Percentiles rank a stretch among this genome's conserved stretches.
phyloP scores from a whole-genome alignment of 1,140 invertebrate genomes.

The Drosophila lini region DNA sequence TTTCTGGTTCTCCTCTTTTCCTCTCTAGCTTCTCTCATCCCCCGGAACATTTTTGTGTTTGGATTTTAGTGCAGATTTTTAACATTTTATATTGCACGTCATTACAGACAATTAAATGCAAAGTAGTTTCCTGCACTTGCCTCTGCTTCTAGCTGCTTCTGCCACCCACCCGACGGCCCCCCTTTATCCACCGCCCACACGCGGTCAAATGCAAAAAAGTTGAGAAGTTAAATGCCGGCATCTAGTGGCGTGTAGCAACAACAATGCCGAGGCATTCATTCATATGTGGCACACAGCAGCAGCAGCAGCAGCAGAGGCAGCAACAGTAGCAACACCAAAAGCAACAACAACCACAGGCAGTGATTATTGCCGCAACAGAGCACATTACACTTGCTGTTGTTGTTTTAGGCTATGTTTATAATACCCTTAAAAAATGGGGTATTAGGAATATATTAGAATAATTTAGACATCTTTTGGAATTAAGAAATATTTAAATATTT shows the following conservation, averaged over 20 bases:
- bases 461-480: neutral
- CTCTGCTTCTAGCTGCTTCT: slow-evolving; percentile 39
- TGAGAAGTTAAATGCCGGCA: slow-evolving; percentile 82
- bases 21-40: neutral
- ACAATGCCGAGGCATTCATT: slow-evolving; percentile 70
- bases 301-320: slow-evolving; percentile 36
- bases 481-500: neutral
- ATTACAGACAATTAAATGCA: slow-evolving; percentile 85
- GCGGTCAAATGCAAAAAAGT: slow-evolving; percentile 71
- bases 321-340: slow-evolving; percentile 40
- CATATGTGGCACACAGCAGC: slow-evolving; percentile 69
- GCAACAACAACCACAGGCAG: slow-evolving; percentile 52
- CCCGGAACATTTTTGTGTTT: slow-evolving; percentile 37
- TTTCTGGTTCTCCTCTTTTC: slow-evolving; percentile 14
- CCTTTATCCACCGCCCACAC: slow-evolving; percentile 60
- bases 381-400: slow-evolving; percentile 78
- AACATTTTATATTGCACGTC: slow-evolving; percentile 84
- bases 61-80: slow-evolving; percentile 79
- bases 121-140: slow-evolving; percentile 84
- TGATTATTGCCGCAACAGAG: slow-evolving; percentile 83
- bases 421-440: slow-evolving; percentile 8
- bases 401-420: slow-evolving; percentile 63
- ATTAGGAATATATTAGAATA: neutral
- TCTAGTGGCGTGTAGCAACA: slow-evolving; percentile 76
- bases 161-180: neutral